Conservation (phyloP, 2,797 vertebrate species). For the Pseudomugil gertrudae region DNA sequence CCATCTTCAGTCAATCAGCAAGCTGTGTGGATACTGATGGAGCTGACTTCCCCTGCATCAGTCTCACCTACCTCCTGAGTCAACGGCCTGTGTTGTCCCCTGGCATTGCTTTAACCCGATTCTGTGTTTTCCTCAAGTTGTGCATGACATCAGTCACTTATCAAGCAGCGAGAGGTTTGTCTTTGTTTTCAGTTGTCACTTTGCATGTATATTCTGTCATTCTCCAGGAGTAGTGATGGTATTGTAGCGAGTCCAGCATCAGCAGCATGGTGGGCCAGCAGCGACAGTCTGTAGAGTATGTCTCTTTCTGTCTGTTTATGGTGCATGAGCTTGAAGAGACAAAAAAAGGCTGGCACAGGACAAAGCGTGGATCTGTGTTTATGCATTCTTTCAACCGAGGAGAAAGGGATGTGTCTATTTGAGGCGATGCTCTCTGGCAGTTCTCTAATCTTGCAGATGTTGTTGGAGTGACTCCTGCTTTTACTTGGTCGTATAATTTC, state of each 20-base stretch:
- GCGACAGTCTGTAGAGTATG: conserved; percentile 38
- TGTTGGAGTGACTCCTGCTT: conserved; percentile 47
- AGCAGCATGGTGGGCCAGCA: conserved; percentile 67
- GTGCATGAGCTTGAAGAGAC: conserved; percentile 72
- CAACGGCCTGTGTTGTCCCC: conserved; percentile 50
- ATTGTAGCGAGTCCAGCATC: conserved; percentile 39
- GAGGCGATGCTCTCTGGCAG: conserved; percentile 56
- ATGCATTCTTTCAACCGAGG: conserved; percentile 47
- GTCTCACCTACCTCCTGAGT: conserved; percentile 43
- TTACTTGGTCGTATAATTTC: conserved; percentile 60
- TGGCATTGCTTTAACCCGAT: conserved; percentile 43
- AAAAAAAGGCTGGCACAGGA: conserved; percentile 64
- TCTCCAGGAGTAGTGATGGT: conserved; percentile 55
- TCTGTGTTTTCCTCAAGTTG: conserved; percentile 41
- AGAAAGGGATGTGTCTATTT: conserved; percentile 51
- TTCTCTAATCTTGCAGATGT: conserved; percentile 54
- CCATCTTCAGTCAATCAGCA: conserved; percentile 76
- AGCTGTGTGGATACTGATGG: conserved; percentile 73
- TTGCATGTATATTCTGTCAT: conserved; percentile 69
- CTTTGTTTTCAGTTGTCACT: conserved; percentile 48
- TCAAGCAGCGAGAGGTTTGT: conserved; percentile 40
- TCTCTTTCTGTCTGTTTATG: conserved; percentile 61
- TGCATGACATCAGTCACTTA: conserved; percentile 66
- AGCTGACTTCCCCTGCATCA: conserved; percentile 61
- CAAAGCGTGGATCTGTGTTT: conserved; percentile 58